phyloP scores from a whole-genome alignment of 2,113 vertebrate species.

The Pterocles burchelli region DNA sequence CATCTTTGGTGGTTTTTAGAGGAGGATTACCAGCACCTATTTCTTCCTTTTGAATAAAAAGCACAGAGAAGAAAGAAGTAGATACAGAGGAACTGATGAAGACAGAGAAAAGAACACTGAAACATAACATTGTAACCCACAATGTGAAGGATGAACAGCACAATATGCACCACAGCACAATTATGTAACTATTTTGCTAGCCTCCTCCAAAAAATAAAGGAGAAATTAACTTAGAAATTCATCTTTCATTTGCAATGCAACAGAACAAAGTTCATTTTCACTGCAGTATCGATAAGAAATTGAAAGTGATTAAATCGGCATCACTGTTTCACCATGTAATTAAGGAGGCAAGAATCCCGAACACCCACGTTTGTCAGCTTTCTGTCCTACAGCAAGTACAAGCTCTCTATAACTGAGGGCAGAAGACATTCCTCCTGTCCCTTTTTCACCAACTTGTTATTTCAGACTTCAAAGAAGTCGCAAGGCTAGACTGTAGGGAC shows the following conservation, averaged over 20 bases:
- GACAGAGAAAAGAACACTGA: background rate
- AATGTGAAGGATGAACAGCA: background rate
- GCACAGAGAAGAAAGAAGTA: background rate
- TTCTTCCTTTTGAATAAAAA: background rate
- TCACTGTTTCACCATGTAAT: background rate
- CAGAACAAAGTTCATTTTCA: fast-evolving
- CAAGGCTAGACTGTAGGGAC: background rate
- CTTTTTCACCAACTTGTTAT: background rate
- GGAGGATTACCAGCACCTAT: background rate
- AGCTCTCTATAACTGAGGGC: background rate
- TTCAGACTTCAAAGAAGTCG: fast-evolving
- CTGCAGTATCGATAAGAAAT: background rate
- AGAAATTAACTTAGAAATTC: background rate
- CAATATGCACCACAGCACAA: background rate
- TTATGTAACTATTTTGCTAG: background rate
- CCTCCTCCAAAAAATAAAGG: background rate
- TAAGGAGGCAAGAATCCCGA: background rate
- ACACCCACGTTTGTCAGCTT: background rate
- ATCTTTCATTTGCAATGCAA: background rate
- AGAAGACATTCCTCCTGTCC: background rate
- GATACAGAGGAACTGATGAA: background rate
- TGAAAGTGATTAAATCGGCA: background rate
- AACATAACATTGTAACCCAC: background rate
- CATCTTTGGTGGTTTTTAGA: background rate
- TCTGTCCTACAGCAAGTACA: background rate